A percentile compares a stretch with the other conserved stretches of the same genome.
Evolutionary conservation across 2,888 invertebrate genomes (phyloP).

Genomic region (Eupithecia exiguata): DNA sequence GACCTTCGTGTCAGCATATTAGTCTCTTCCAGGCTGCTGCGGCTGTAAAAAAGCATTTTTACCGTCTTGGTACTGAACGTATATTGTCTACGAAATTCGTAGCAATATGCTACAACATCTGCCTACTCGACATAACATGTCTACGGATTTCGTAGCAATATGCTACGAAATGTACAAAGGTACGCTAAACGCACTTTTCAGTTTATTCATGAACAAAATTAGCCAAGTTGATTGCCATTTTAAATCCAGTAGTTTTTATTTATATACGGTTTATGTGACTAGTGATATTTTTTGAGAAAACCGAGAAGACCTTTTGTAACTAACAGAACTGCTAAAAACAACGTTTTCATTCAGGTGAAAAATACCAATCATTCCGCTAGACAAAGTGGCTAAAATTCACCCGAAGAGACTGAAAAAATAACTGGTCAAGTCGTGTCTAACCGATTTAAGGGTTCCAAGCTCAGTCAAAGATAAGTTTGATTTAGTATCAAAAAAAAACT

Average conservation of each 20-base stretch:
- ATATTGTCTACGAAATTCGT: neutral
- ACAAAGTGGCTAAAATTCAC: conserved; percentile 27
- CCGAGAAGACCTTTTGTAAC: neutral
- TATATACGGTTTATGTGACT: too few species aligned
- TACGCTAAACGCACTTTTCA: too few species aligned
- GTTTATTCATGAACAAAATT: too few species aligned
- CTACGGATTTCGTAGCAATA: neutral
- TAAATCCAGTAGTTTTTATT: too few species aligned
- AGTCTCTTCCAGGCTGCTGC: neutral
- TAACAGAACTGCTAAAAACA: conserved; percentile 4
- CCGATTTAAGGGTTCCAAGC: neutral
- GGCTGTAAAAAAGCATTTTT: neutral
- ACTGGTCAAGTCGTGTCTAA: neutral
- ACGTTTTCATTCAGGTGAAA: conserved; percentile 16
- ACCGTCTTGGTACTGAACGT: neutral
- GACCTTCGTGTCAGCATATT: neutral
- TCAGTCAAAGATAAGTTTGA: neutral
- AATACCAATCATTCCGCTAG: conserved; percentile 23
- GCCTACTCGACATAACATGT: neutral
- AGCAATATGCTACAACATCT: neutral
- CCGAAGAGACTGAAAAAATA: conserved; percentile 12
- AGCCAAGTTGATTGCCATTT: too few species aligned
- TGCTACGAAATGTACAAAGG: neutral
- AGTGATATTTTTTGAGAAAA: too few species aligned
- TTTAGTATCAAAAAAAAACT: neutral